Evolutionary conservation across 2,113 vertebrate species (phyloP).

Genomic region (Etheostoma spectabile): DNA sequence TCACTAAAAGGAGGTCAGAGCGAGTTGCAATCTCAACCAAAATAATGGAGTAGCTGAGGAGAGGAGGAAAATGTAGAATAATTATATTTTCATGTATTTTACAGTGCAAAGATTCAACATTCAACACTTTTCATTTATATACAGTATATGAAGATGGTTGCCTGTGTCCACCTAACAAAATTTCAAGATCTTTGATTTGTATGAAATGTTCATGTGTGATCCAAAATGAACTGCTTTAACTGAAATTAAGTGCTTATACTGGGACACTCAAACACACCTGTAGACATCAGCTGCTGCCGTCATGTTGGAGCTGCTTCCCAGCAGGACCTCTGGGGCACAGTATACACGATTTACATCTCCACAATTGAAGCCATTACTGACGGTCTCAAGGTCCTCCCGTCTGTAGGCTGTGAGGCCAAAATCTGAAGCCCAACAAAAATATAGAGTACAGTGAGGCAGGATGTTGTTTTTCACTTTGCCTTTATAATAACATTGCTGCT

Average conservation of each 20-base stretch:
- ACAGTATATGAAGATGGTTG: neutral
- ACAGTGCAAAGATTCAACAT: neutral
- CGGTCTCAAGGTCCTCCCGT: conserved; percentile 79
- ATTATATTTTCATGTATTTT: neutral
- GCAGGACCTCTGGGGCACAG: conserved; percentile 81
- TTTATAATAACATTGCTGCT: conserved; percentile 6
- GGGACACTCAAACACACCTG: conserved; percentile 66
- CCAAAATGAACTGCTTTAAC: neutral
- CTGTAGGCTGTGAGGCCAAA: conserved; percentile 80
- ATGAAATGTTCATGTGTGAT: neutral
- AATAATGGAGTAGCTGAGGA: conserved; percentile 83
- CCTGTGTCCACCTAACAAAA: too few species aligned
- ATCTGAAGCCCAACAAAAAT: conserved; percentile 65
- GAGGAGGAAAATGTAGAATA: conserved; percentile 13
- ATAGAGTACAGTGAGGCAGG: neutral
- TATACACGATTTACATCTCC: conserved; percentile 72
- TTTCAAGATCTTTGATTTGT: conserved; percentile 1
- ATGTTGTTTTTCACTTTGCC: conserved; percentile 15
- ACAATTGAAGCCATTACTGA: conserved; percentile 67
- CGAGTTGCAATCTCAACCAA: conserved; percentile 84
- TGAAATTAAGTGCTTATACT: neutral
- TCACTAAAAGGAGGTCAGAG: conserved; percentile 81
- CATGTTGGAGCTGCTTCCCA: conserved; percentile 63
- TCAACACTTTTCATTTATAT: neutral
- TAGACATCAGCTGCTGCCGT: conserved; percentile 81